phyloP scores from a whole-genome alignment of 2,797 vertebrate genomes.

The Synaphobranchus kaupii region DNA sequence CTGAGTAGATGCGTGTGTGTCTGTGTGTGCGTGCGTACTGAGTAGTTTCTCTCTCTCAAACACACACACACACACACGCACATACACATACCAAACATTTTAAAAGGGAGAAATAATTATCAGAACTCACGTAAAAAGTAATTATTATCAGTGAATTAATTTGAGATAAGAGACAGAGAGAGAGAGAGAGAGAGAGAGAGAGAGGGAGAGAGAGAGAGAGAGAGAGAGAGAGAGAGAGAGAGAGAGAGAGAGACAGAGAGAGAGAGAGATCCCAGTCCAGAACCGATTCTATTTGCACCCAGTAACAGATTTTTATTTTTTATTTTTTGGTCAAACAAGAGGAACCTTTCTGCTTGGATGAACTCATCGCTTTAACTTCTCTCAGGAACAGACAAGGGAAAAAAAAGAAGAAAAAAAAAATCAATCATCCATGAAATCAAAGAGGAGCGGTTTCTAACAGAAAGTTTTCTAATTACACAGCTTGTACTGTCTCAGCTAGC shows the following conservation, averaged over 20 bases:
- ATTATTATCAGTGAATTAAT: slow-evolving; percentile 8
- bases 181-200: slow-evolving; percentile 32
- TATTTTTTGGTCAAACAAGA: slow-evolving; percentile 31
- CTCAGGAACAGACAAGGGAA: slow-evolving; percentile 20
- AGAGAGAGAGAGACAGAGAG: slow-evolving; percentile 35
- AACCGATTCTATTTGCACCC: slow-evolving; percentile 30
- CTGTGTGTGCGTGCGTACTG: too few species aligned
- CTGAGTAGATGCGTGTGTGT: too few species aligned
- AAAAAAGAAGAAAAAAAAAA: slow-evolving; percentile 18
- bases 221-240: slow-evolving; percentile 29
- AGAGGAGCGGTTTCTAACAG: slow-evolving; percentile 29
- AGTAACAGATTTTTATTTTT: slow-evolving; percentile 40
- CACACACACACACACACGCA: not conserved
- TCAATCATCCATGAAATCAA: slow-evolving; percentile 43
- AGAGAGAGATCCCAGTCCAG: not conserved
- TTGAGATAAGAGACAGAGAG: slow-evolving; percentile 16
- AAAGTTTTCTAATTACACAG: slow-evolving; percentile 28
- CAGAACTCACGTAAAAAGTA: slow-evolving; percentile 39
- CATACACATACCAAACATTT: slow-evolving; percentile 40
- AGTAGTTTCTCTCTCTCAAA: slow-evolving; percentile 37
- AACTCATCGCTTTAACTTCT: slow-evolving; percentile 22
- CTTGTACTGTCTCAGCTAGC: slow-evolving; percentile 26
- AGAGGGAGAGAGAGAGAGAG: slow-evolving; percentile 16
- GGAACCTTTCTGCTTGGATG: slow-evolving; percentile 35
- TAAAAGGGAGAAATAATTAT: slow-evolving; percentile 57